Evolutionary conservation across 53 echinoderm and acorn worm species (phyloP), one percentile per base, ranked within the genome.

Genomic region (Apostichopus leukothele): DNA sequence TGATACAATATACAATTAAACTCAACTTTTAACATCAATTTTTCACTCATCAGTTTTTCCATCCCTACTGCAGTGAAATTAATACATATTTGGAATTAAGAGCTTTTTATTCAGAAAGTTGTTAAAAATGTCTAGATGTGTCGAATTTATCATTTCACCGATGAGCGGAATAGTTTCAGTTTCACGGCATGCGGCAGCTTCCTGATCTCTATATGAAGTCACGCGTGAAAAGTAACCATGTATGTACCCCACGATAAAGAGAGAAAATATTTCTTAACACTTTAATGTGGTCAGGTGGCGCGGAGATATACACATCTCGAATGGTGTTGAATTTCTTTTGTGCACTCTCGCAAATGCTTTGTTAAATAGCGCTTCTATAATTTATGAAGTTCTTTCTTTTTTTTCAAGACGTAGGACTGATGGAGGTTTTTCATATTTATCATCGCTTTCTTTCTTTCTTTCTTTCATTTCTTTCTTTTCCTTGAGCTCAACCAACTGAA

Each of bases 251-350:
- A 57, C 57, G 0, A 9, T 0, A 71, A 71, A 71, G 71, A 71
- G 14, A 19, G 2, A 71, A 71, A 57, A 71, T 71, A 71, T 19
- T 81, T 81, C 12, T 52, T 81, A 81, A 81, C 81, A 81, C 81
- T 81, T 81, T 81, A 21, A 22, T 81, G 81, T 59, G 81, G 81
- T 81, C 53, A 81, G 81, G 59, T 59, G 21, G 81, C 55, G 51
- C 55, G 20, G 59, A 23, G 19, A 81, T 19, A 81, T 54, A 59
- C 55, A 23, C 81, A 25, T n/a, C 8, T 12, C 55, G 20, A 19
- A 81, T 22, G 21, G 81, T 77, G 81, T 81, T 54, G 54, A 22
- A 25, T 81, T 55, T 81, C 81, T 81, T 81, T 81, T 81, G 81
- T 81, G 71, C 18, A 54, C n/a, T 22, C 54, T 81, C 5, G 13